Percentiles rank a stretch among this genome's conserved stretches.
Conservation (phyloP, 2,113 vertebrate genomes). For the Siniperca chuatsi region DNA sequence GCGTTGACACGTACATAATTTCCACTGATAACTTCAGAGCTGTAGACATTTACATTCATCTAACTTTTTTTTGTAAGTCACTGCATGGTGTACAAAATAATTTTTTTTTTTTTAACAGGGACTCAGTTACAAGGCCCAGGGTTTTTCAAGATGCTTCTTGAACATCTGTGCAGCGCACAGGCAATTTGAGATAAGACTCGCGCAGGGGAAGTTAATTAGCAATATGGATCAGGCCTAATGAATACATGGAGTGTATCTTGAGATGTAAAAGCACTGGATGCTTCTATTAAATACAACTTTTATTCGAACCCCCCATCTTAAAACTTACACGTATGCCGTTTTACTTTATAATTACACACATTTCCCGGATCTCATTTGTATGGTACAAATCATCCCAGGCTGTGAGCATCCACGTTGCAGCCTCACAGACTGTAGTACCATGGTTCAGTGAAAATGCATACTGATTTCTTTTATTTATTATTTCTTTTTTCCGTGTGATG, state of each 20-base stretch:
- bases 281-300: slow-evolving; percentile 69
- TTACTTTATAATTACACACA: slow-evolving; percentile 59
- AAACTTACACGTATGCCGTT: slow-evolving; percentile 47
- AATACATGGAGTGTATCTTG: slow-evolving; percentile 66
- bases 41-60: slow-evolving; percentile 64
- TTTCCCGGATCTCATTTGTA: slow-evolving; percentile 62
- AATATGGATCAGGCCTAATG: slow-evolving; percentile 75
- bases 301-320: slow-evolving; percentile 49
- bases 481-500: slow-evolving; percentile 60
- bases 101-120: slow-evolving; percentile 37
- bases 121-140: slow-evolving; percentile 46
- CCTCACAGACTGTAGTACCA: slow-evolving; percentile 28
- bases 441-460: slow-evolving; percentile 60
- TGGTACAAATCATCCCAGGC: slow-evolving; percentile 52
- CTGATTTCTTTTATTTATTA: slow-evolving; percentile 79
- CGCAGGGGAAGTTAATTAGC: slow-evolving; percentile 76
- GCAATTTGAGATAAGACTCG: slow-evolving; percentile 72
- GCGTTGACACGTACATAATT: slow-evolving; percentile 41
- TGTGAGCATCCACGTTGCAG: slow-evolving; percentile 33
- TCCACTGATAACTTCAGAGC: slow-evolving; percentile 51
- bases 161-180: slow-evolving; percentile 75
- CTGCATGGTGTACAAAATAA: slow-evolving; percentile 37
- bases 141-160: slow-evolving; percentile 67
- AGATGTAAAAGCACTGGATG: slow-evolving; percentile 59
- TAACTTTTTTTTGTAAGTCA: slow-evolving; percentile 51